Evolutionary conservation across 2,113 vertebrate genomes (phyloP).

Genomic region (Poicephalus meyeri): DNA sequence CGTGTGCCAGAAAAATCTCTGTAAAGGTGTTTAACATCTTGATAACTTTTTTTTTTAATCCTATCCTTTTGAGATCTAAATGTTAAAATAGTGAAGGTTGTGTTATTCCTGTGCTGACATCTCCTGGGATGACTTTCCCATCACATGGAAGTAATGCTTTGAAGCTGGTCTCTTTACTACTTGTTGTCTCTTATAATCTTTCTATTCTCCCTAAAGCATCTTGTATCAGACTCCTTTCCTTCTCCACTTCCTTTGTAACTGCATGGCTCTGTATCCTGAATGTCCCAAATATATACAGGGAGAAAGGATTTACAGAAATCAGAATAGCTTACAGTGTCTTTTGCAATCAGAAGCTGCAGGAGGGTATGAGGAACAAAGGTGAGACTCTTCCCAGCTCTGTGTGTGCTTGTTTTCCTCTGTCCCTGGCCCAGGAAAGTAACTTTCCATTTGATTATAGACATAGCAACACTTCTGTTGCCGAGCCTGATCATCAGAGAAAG

Average conservation of each 20-base stretch:
- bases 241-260: background rate
- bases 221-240: background rate
- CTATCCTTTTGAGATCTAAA: background rate
- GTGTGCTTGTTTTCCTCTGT: background rate
- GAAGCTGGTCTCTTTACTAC: background rate
- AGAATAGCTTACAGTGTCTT: background rate
- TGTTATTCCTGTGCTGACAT: background rate
- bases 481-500: constrained; percentile 76
- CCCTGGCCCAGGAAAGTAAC: constrained; percentile 52
- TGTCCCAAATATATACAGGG: background rate
- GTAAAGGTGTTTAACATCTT: background rate
- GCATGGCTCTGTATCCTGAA: background rate
- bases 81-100: background rate
- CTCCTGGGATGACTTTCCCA: background rate
- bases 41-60: background rate
- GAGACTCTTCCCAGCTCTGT: background rate
- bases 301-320: background rate
- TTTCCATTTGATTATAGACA: constrained; percentile 73
- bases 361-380: background rate
- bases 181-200: background rate
- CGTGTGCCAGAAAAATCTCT: background rate
- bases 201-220: background rate
- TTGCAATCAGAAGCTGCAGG: background rate
- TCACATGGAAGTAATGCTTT: background rate
- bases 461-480: constrained; percentile 68